Evolutionary conservation across 2,113 vertebrate species (phyloP).

Genomic region (Oenanthe melanoleuca): DNA sequence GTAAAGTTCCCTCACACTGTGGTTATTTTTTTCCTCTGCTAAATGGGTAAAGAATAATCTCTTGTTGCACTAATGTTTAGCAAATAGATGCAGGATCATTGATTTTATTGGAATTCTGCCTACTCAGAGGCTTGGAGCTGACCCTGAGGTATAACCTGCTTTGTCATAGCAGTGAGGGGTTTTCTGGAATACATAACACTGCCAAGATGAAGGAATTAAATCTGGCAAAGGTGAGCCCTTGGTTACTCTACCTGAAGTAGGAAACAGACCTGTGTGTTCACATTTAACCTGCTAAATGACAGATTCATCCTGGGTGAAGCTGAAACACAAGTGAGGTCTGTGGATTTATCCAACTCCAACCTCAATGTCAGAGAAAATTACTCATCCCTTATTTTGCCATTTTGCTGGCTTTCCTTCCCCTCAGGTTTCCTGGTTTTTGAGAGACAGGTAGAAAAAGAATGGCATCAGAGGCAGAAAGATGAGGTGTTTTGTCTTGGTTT

Average conservation of each 20-base stretch:
- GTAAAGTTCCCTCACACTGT: not conserved
- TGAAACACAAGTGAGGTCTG: not conserved
- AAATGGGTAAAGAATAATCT: not conserved
- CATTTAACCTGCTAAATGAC: not conserved
- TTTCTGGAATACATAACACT: not conserved
- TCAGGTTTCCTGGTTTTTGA: not conserved
- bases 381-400: not conserved
- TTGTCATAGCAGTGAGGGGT: not conserved
- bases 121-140: not conserved
- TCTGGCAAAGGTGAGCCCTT: not conserved
- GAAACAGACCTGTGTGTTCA: fast-evolving
- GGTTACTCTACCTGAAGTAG: not conserved
- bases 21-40: not conserved
- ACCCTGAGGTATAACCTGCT: not conserved
- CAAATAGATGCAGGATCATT: not conserved
- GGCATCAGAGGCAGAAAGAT: not conserved
- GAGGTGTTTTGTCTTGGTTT: not conserved
- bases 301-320: not conserved
- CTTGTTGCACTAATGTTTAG: not conserved
- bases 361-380: not conserved
- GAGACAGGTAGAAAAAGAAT: not conserved
- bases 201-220: not conserved
- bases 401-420: not conserved
- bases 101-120: not conserved
- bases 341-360: not conserved